phyloP scores from a whole-genome alignment of 2,888 invertebrate species.

The Busseola fusca region DNA sequence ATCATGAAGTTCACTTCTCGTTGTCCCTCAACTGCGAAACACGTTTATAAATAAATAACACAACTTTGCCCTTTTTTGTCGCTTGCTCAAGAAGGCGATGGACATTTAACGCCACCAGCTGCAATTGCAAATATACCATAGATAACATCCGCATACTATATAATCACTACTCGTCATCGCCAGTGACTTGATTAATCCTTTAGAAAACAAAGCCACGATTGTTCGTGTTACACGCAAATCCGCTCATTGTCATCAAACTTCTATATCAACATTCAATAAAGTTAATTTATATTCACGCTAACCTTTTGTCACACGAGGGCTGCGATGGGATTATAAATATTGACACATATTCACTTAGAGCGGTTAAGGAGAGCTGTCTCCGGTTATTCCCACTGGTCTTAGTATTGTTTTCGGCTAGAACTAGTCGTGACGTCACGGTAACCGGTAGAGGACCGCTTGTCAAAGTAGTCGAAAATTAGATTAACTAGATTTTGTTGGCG shows the following conservation, averaged over 20 bases:
- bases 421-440: conserved; percentile 10
- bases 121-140: conserved; percentile 35
- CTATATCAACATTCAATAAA: conserved; percentile 49
- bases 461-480: conserved; percentile 15
- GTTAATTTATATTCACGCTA: conserved; percentile 32
- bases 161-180: conserved; percentile 17
- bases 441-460: conserved; percentile 18
- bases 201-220: conserved; percentile 46
- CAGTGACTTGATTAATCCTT: conserved; percentile 31
- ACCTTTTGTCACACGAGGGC: conserved; percentile 22
- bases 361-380: conserved; percentile 2
- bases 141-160: conserved; percentile 36
- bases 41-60: conserved; percentile 2
- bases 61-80: not conserved
- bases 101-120: conserved; percentile 20
- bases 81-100: conserved; percentile 4
- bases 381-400: conserved; percentile 15
- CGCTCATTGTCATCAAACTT: conserved; percentile 51
- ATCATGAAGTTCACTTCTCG: conserved; percentile 19
- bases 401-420: conserved; percentile 26
- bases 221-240: conserved; percentile 50
- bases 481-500: conserved; percentile 10
- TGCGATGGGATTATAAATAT: conserved; percentile 27
- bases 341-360: conserved; percentile 1
- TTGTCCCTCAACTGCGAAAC: conserved; percentile 8